Conservation (phyloP, 1,140 invertebrate species). For the Holotrichia oblita region DNA sequence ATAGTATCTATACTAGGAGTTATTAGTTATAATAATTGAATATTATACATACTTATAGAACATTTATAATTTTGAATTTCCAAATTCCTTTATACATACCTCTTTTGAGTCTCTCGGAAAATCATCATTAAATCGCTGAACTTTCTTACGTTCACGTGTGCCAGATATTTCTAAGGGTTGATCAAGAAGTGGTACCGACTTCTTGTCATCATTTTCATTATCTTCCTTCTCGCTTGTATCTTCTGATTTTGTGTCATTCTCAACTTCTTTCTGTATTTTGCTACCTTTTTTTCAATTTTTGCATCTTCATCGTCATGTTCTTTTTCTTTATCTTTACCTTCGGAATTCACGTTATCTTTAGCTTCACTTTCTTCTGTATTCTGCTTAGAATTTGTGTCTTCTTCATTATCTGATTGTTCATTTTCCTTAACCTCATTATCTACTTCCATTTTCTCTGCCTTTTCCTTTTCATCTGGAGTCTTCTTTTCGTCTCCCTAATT, state of each 20-base stretch:
- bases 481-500: slow-evolving; percentile 53
- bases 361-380: slow-evolving; percentile 46
- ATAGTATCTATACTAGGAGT: too few species aligned
- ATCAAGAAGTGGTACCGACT: slow-evolving; percentile 59
- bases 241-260: slow-evolving; percentile 60
- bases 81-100: too few species aligned
- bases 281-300: slow-evolving; percentile 41
- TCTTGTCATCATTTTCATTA: slow-evolving; percentile 60
- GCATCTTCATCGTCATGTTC: slow-evolving; percentile 50
- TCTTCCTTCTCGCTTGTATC: slow-evolving; percentile 63
- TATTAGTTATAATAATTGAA: too few species aligned
- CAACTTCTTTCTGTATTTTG: slow-evolving; percentile 48
- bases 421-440: slow-evolving; percentile 46
- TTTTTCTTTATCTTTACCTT: slow-evolving; percentile 58
- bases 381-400: slow-evolving; percentile 44
- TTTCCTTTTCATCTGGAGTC: slow-evolving; percentile 53
- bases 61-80: too few species aligned
- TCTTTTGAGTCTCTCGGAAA: slow-evolving; percentile 64
- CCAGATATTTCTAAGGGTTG: slow-evolving; percentile 56
- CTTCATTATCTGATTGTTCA: slow-evolving; percentile 49
- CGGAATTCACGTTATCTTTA: slow-evolving; percentile 44
- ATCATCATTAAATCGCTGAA: slow-evolving; percentile 53
- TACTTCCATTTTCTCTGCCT: slow-evolving; percentile 49
- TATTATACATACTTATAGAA: too few species aligned
- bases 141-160: slow-evolving; percentile 55